Evolutionary conservation across 2,797 vertebrate species (phyloP), one percentile per base, ranked within the genome.

Genomic region (Poecilia wingei): DNA sequence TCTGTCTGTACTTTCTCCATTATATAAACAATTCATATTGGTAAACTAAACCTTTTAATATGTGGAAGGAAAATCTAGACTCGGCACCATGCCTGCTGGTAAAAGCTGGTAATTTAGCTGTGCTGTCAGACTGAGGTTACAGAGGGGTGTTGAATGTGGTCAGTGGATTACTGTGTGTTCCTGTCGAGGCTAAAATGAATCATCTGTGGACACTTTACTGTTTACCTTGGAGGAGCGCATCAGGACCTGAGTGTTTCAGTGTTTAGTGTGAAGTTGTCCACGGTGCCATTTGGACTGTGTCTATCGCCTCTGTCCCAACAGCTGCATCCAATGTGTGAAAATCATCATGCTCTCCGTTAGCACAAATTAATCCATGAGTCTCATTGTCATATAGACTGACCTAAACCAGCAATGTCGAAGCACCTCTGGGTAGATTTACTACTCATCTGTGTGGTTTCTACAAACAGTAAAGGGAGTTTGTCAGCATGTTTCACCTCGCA

Each of bases 211-310:
- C 51, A 36, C 76, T 36, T 77, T 61, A 14, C 78, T 92, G 55
- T 94, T 93, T 92, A 87, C 68, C 83, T 93, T 92, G 90, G 88
- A 86, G 18, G 76, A 81, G 75, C 73, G 55, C 72, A 47, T 64
- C 13, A 71, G 76, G 73, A 73, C 46, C 69, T 31, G 16, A 79
- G 64, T 79, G 73, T 82, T 90, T 92, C 79, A 78, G 68, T 83
- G 81, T 92, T 94, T 84, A 78, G 80, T 90, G 91, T 82, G 25
- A 91, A 82, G 10, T 81, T 87, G 75, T 88, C 78, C 84, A 51
- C 1, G 39, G 70, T 41, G 73, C 90, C 91, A 88, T 92, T 93
- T 93, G 91, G 88, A 86, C 66, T 0, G 47, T 57, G 79, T 91
- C 79, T 90, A 31, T 68, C 33, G 20, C 59, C 36, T 80, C 57